Base-by-base conservation (phyloP, 2,797 vertebrate species). In the Anguilla marmorata region DNA sequence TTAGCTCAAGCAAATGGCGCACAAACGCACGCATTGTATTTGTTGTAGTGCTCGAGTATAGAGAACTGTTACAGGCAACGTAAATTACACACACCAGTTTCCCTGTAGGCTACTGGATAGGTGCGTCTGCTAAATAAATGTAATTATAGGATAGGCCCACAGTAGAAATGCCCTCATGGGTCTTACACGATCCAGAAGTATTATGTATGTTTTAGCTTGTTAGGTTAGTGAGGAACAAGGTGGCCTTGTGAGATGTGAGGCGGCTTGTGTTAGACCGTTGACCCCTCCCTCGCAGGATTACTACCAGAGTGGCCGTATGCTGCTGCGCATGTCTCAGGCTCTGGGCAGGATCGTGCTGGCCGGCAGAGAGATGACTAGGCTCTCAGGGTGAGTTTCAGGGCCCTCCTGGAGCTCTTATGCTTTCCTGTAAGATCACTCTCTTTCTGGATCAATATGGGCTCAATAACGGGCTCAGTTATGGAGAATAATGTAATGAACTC, bases 301-400 rank as follows among this genome's bases (percentile, higher is more conserved):
- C 93, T 99, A 99, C 93, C 98, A 99, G 95, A 99, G 98, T 89
- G 99, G 99, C 88, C 96, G 99, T 91, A 99, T 99, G 99, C 94
- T 99, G 52, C 95, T 99, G 87, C 96, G 98, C 89, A 97, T 99
- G 98, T 98, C 99, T 86, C 99, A 99, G 92, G 98, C 98, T 63
- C 93, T 99, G 92, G 99, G 99, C 82, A 96, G 99, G 91, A 99
- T 99, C 85, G 98, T 99, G 21, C 95, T 99, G 86, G 99, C 98
- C n/a, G 98, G 99, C 41, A 95, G 98, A 91, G 99, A 99, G 92
- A 99, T 99, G 99, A 98, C 97, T 24, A 97, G 98, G 91, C 95
- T 99, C 88, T 96, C 98, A 58, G 99, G 99, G 99, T 99, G 95
- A 97, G 94, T 2, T 4, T 41, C 3, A 6, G 84, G 76, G 56